A percentile compares a stretch with the other conserved stretches of the same genome.
Evolutionary conservation across 2,113 vertebrate genomes (phyloP).

Genomic region (Rhinichthys klamathensis): DNA sequence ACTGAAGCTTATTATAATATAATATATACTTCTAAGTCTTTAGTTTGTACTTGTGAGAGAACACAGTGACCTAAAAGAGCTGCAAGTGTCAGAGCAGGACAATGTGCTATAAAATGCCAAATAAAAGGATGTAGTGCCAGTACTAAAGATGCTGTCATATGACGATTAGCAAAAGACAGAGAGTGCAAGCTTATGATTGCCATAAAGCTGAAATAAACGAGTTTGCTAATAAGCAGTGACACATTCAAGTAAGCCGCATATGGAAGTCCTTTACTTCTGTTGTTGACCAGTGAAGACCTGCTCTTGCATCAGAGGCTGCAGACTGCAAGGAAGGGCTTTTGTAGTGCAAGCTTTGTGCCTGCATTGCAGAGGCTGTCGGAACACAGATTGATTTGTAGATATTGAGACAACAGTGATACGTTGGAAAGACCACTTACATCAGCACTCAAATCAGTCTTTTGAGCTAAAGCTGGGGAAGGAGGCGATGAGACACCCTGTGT

Average conservation of each 20-base stretch:
- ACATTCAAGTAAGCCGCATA: neutral
- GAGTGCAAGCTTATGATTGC: neutral
- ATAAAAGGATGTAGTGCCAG: neutral
- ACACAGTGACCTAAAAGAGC: neutral
- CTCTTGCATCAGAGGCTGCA: slow-evolving; percentile 34
- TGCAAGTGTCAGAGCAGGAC: neutral
- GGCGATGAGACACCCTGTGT: neutral
- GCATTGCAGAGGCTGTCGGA: slow-evolving; percentile 79
- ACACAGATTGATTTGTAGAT: slow-evolving; percentile 74
- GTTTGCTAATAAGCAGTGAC: slow-evolving; percentile 5
- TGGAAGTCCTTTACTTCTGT: neutral
- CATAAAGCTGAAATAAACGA: neutral
- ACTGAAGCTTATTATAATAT: no score
- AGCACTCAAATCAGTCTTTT: slow-evolving; percentile 63
- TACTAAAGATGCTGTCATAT: slow-evolving; percentile 17
- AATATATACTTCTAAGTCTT: neutral
- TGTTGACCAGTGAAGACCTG: slow-evolving; percentile 11
- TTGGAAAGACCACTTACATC: slow-evolving; percentile 61
- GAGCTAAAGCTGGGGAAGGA: slow-evolving; percentile 47
- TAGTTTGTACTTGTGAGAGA: neutral
- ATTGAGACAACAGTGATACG: slow-evolving; percentile 67
- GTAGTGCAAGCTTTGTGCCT: slow-evolving; percentile 60
- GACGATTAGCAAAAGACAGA: slow-evolving; percentile 21
- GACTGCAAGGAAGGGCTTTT: slow-evolving; percentile 35
- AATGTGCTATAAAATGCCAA: neutral